These are phyloP conservation scores for Pogonus chalceus DNA, from an alignment of 1,140 invertebrate genomes.

Conservation along the genomic window DNA sequence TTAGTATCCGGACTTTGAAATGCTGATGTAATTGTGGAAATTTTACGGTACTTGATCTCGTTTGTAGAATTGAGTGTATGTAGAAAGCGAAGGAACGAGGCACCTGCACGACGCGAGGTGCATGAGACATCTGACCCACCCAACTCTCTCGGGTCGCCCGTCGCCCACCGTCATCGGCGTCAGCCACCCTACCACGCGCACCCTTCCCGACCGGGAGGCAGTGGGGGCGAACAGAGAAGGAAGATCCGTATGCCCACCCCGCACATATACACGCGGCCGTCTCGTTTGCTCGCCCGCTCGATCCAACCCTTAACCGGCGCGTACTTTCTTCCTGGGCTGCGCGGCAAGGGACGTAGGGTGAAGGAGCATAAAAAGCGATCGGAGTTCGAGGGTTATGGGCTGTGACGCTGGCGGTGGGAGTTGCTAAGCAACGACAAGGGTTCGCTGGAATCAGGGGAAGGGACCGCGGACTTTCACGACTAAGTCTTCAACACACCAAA, in stretches of 20 bases:
- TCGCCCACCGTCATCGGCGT: slow-evolving; percentile 31
- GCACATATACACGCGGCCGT: neutral
- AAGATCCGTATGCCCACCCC: neutral
- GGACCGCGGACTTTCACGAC: too few relatives aligned
- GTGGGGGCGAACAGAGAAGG: neutral
- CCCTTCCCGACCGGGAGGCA: slow-evolving; percentile 13
- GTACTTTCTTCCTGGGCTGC: too few relatives aligned
- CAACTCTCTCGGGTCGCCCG: slow-evolving; percentile 33
- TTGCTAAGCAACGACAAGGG: neutral
- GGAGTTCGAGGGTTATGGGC: neutral
- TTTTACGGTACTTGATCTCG: neutral
- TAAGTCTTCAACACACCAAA: too few relatives aligned
- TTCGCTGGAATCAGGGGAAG: neutral
- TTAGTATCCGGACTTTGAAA: neutral
- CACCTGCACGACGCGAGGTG: slow-evolving; percentile 20
- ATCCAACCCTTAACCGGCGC: too few relatives aligned
- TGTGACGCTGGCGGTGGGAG: neutral
- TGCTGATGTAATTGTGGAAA: neutral
- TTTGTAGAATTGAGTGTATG: too few relatives aligned
- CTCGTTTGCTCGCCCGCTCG: too few relatives aligned
- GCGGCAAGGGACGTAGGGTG: neutral
- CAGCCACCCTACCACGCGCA: slow-evolving; percentile 22
- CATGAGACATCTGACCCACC: slow-evolving; percentile 35
- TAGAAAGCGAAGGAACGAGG: slow-evolving; percentile 11
- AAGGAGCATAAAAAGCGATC: neutral